Evolutionary conservation across 2,888 invertebrate species (phyloP), one percentile per base, ranked within the genome.

Genomic region (Chrysolina oricalcia): DNA sequence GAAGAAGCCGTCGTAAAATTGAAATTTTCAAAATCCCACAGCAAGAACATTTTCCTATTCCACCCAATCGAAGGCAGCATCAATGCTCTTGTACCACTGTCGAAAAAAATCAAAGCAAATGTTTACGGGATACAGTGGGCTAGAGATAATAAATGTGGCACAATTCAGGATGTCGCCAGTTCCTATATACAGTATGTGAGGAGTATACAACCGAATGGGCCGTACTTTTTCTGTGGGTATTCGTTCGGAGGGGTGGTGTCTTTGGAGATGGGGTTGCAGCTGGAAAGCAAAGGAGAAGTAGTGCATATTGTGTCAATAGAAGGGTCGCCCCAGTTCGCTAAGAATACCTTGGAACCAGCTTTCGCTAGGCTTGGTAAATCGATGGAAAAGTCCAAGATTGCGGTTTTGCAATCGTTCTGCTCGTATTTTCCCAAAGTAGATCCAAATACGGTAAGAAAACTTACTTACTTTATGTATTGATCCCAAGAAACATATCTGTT

Each of bases 51-150:
- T 27, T 82, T 81, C 63, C 50, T 82, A 23, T 2, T 82, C 15
- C 81, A 81, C 72, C 80, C 82, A 6, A 78, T 81, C 35, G 81
- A 82, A 71, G 82, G 81, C 0, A 66, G 78, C 21, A 67, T 80
- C 0, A 73, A 76, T 40, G 63, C 73, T 13, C 50, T 81, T 53
- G 59, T 69, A 40, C 72, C 75, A 9, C 9, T 81, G 19, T 81
- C 81, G 0, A 59, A 69, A n/a, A 75, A 73, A 19, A 21, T 82
- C 4, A 75, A 79, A 41, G 80, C 79, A 0, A 75, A 56, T 1
- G 78, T 78, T 8, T 81, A 81, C 43, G 81, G 81, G 17, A 46
- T 82, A 13, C 81, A 82, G 43, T 75, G 71, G 21, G 76, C 76
- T 6, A 50, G 56, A 63, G 74, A 76, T 0, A 43, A 50, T 5